These are phyloP conservation scores for Drosophila burlai DNA, from an alignment of 1,140 invertebrate genomes.

Conservation along the genomic window DNA sequence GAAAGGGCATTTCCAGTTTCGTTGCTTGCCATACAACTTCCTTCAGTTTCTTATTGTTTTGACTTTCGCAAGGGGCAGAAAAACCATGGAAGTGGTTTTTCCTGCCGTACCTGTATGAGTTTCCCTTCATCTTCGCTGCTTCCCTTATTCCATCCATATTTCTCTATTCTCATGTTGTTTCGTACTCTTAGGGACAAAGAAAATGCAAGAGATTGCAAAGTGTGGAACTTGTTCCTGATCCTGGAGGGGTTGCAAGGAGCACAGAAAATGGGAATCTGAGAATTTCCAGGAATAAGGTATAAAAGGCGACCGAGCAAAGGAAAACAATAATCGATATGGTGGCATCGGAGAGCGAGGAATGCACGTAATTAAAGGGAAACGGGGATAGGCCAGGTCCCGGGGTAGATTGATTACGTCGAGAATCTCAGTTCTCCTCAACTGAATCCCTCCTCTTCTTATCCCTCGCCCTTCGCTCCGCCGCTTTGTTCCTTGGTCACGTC, in stretches of 20 bases:
- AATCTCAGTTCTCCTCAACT: slow-evolving; percentile 1
- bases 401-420: slow-evolving; percentile 38
- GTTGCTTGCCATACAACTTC: neutral
- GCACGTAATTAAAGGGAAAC: slow-evolving; percentile 53
- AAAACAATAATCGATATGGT: slow-evolving; percentile 53
- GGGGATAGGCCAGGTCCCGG: slow-evolving; percentile 13
- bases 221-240: slow-evolving; percentile 71
- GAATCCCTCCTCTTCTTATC: neutral
- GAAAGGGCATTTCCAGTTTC: slow-evolving; percentile 22
- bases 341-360: slow-evolving; percentile 30
- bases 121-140: slow-evolving; percentile 6
- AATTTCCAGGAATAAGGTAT: slow-evolving; percentile 31
- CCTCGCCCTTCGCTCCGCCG: neutral
- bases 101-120: slow-evolving; percentile 61
- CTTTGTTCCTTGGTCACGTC: slow-evolving; percentile 68
- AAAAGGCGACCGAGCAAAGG: neutral
- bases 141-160: neutral
- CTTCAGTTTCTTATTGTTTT: slow-evolving; percentile 37
- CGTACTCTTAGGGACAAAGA: slow-evolving; percentile 38
- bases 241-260: slow-evolving; percentile 38
- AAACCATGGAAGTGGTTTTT: slow-evolving; percentile 66
- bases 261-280: slow-evolving; percentile 16
- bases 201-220: slow-evolving; percentile 53
- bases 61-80: slow-evolving; percentile 50
- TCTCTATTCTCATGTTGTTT: neutral